A percentile compares a stretch with the other conserved stretches of the same genome.
These are phyloP conservation scores for Caenorhabditis angaria DNA, from an alignment of 2,888 invertebrate species.

Conservation along the genomic window DNA sequence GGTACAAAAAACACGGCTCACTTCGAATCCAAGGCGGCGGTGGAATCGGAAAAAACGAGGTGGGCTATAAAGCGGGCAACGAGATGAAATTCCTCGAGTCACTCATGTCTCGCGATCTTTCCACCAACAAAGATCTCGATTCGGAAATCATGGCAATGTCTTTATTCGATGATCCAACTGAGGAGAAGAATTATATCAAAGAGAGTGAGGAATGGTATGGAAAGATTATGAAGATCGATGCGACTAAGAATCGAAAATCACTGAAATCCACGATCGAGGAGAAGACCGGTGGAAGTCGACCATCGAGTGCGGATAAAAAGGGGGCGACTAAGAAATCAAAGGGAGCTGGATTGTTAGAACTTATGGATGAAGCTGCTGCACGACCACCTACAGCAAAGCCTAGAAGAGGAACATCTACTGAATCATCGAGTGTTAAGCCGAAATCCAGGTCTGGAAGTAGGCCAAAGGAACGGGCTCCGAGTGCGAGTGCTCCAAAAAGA, in stretches of 20 bases:
- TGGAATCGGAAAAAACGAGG: constrained; percentile 4
- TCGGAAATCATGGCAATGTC: constrained; percentile 28
- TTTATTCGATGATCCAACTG: constrained; percentile 55
- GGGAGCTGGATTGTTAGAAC: constrained; percentile 65
- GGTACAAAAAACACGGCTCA: constrained; percentile 21
- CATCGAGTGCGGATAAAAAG: constrained; percentile 13
- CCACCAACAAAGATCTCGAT: neutral
- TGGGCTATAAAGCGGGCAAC: constrained; percentile 13
- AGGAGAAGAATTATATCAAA: constrained; percentile 50
- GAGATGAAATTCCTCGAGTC: constrained; percentile 44
- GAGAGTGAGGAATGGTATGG: constrained; percentile 21
- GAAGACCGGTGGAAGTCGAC: constrained; percentile 20
- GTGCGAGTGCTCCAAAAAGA: constrained; percentile 25
- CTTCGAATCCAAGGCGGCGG: constrained; percentile 41
- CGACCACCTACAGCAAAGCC: constrained; percentile 46
- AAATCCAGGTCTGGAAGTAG: constrained; percentile 23
- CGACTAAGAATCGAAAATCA: constrained; percentile 44
- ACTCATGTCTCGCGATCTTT: constrained; percentile 15
- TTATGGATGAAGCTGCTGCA: constrained; percentile 69
- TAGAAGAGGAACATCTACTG: constrained; percentile 15
- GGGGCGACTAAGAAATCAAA: constrained; percentile 49
- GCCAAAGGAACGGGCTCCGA: constrained; percentile 12
- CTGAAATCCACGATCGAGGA: constrained; percentile 51
- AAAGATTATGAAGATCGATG: constrained; percentile 47
- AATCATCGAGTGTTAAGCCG: constrained; percentile 22